These are phyloP conservation scores for Channa striata DNA, from an alignment of 2,797 vertebrate genomes.

Conservation along the genomic window DNA sequence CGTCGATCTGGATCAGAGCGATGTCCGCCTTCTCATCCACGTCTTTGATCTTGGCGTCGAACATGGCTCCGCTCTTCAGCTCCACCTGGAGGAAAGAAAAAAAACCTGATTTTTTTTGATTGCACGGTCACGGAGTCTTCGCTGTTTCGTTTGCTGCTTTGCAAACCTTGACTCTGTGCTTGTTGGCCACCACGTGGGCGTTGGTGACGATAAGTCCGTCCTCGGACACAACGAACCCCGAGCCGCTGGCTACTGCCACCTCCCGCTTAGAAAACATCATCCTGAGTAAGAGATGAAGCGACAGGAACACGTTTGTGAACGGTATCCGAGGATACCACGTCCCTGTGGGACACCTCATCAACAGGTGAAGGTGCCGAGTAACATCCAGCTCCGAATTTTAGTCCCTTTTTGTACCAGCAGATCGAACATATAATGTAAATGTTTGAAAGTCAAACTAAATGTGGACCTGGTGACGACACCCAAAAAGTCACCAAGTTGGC, in stretches of 20 bases:
- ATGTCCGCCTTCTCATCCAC: slow-evolving; percentile 97
- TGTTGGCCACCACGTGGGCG: slow-evolving; percentile 96
- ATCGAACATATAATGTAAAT: too few species aligned
- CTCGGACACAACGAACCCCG: slow-evolving; percentile 95
- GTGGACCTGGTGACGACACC: too few species aligned
- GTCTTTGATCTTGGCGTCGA: slow-evolving; percentile 94
- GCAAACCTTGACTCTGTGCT: slow-evolving; percentile 88
- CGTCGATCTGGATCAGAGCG: slow-evolving; percentile 94
- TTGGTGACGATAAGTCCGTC: slow-evolving; percentile 97
- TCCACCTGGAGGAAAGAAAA: slow-evolving; percentile 83
- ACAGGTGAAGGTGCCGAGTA: too few species aligned
- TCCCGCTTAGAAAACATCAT: slow-evolving; percentile 91
- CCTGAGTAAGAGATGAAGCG: slow-evolving; percentile 29
- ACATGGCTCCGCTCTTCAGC: slow-evolving; percentile 92
- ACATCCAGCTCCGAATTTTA: too few species aligned
- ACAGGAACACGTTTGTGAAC: neutral
- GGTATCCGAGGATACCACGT: neutral
- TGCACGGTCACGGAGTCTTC: too few species aligned
- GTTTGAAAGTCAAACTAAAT: too few species aligned
- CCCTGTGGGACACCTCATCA: too few species aligned
- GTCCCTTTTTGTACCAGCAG: too few species aligned
- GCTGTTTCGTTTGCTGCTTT: too few species aligned
- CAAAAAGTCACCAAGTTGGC: too few species aligned
- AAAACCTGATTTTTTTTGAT: too few species aligned
- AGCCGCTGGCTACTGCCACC: slow-evolving; percentile 94